Base-by-base conservation (phyloP, 2,888 invertebrate genomes). In the Chrysolina oricalcia region DNA sequence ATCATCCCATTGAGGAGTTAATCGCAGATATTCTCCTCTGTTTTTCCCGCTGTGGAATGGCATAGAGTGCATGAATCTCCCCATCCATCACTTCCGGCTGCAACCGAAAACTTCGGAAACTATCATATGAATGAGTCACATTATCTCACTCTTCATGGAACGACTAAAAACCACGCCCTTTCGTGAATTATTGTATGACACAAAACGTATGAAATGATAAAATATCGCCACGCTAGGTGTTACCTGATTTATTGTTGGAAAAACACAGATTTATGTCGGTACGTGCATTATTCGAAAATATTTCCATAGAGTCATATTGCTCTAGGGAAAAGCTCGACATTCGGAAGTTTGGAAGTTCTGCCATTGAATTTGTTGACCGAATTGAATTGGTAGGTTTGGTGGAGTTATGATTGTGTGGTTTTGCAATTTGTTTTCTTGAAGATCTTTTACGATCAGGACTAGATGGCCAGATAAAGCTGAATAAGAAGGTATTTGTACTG, bases 231-330 rank as follows among this genome's bases (percentile, higher is more conserved):
- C 66, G 66, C 65, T 73, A 46, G 74, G 70, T 74, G 74, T 74
- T 73, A 74, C 70, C 66, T 74, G 74, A 74, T 74, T 74, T 74
- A 74, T 74, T 11, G 74, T 70, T 70, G 59, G 53, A 74, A 74
- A 72, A 74, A 74, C 74, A 66, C 74, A 74, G 74, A 74, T 74
- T 74, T 74, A 74, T 65, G 70, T 50, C 23, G 46, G 59, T 70
- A 74, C 65, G 43, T 23, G 53, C 64, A 59, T 74, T 65, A 74
- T 74, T 74, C 65, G 74, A 66, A 74, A 74, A 65, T 74, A 70
- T 74, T 74, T 66, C 66, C 65, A 69, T 65, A 70, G 64, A 56
- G 59, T 74, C 70, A 59, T 65, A 59, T 59, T 59, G 59, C 27
- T 59, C 59, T 59, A 10, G 59, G 27, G 66, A 40, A 70, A 66